Percentiles rank a stretch among this genome's conserved stretches.
phyloP scores from a whole-genome alignment of 2,113 vertebrate species.

The Nicator chloris region DNA sequence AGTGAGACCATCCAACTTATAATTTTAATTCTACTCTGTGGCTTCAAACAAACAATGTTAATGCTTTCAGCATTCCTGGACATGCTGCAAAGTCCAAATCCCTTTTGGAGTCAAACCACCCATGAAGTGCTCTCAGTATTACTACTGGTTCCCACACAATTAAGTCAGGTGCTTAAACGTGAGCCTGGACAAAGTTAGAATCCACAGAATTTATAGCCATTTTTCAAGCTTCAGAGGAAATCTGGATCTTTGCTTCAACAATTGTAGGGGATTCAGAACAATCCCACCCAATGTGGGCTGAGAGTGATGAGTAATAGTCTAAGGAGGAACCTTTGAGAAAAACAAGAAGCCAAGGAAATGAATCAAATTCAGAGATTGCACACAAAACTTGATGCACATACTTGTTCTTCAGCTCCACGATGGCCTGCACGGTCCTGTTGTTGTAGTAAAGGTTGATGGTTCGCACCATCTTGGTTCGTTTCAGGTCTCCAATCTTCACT shows the following conservation, averaged over 20 bases:
- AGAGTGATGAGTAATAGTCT: not conserved
- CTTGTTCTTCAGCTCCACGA: slow-evolving; percentile 99
- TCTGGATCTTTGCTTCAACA: not conserved
- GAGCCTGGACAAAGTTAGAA: not conserved
- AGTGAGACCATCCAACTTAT: not conserved
- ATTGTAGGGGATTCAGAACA: not conserved
- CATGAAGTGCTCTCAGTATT: not conserved
- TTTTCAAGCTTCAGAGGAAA: not conserved
- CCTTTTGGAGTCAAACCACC: not conserved
- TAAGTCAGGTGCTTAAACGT: not conserved
- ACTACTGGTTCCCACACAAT: not conserved
- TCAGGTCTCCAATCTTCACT: slow-evolving; percentile 96
- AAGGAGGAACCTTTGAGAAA: not conserved
- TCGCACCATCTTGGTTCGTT: slow-evolving; percentile 98
- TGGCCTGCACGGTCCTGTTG: slow-evolving; percentile 96
- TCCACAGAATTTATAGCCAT: not conserved
- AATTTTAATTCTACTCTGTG: not conserved
- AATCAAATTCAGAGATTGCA: not conserved
- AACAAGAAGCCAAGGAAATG: not conserved
- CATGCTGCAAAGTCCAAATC: not conserved
- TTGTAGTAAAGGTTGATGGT: slow-evolving; percentile 98
- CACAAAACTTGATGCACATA: slow-evolving; percentile 35
- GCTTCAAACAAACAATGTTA: not conserved
- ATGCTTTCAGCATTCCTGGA: not conserved
- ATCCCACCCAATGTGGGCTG: not conserved